Base-by-base conservation (phyloP, 2,888 invertebrate genomes). In the Druceiella hillmani region DNA sequence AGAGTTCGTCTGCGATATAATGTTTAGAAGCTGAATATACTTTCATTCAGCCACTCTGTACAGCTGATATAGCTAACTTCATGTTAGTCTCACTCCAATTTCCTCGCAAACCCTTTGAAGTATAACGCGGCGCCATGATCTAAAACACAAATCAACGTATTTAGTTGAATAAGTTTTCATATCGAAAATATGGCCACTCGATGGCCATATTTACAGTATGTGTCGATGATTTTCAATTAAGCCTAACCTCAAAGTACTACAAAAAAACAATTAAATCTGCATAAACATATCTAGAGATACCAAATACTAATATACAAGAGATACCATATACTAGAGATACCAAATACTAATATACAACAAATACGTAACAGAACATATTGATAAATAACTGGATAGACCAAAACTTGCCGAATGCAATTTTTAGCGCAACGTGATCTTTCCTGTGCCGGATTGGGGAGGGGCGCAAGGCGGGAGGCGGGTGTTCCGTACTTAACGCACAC, bases 231-330 rank as follows among this genome's bases (percentile, higher is more conserved):
- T 26, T 26, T 26, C 12, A 26, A 26, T 12, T 12, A 11, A 4
- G n/a, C n/a, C n/a, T n/a, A n/a, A 26, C 25, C 35, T 40, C 30
- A 29, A 41, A 39, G 12, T 35, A 33, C 25, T 17, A 34, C 30
- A 38, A 39, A 28, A 41, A 27, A 32, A n/a, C n/a, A 32, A 28
- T 13, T 24, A 17, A 20, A 24, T 32, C 29, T 33, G 11, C 5
- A 33, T 26, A 12, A 22, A 22, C 4, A 17, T 17, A n/a, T 15
- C 17, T 17, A n/a, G n/a, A n/a, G n/a, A n/a, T n/a, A n/a, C n/a
- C n/a, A n/a, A n/a, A n/a, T n/a, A n/a, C n/a, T n/a, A n/a, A n/a
- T n/a, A n/a, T n/a, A n/a, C n/a, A n/a, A n/a, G n/a, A n/a, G n/a
- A n/a, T n/a, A n/a, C n/a, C n/a, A n/a, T n/a, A n/a, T n/a, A 17